Base-by-base conservation (phyloP, 2,888 invertebrate genomes). In the Campaea margaritaria region DNA sequence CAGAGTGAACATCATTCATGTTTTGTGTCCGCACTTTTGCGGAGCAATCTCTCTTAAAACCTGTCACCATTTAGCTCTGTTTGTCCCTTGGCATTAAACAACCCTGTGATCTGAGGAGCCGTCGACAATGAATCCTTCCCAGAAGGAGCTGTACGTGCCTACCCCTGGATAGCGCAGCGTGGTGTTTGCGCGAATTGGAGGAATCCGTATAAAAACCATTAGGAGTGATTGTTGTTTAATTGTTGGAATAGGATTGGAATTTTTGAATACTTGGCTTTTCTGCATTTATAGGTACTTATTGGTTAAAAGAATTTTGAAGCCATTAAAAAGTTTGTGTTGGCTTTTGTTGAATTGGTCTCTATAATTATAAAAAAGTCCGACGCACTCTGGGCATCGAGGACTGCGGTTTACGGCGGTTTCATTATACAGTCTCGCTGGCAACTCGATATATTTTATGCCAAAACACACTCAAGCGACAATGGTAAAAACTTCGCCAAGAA, bases 101-200 rank as follows among this genome's bases (percentile, higher is more conserved):
- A 7, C 43, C 50, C 5, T 28, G 47, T 57, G 60, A 64, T 64
- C 60, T 56, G 38, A 62, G 49, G 46, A 0, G 21, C 60, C 64
- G 64, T 27, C 47, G 46, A 58, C 62, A 60, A 56, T 65, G 45
- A 62, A 63, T 16, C 65, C 63, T 77, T 78, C 78, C 58, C n/a
- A 57, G 77, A 76, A 77, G 71, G 58, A 44, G 15, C 46, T 65
- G 78, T 75, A 76, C 77, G 77, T 77, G 77, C 74, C 65, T 56
- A 64, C 60, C 62, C 45, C 55, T 46, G 38, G 31, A 36, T 68
- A 45, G 51, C 21, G 15, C 34, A 58, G 64, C 68, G 65, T 65
- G 56, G 62, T 51, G 52, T 64, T 52, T 57, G 45, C 64, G 66
- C 65, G 63, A 68, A 67, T 67, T 44, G 41, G 46, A 54, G 48